phyloP scores from a whole-genome alignment of 2,888 invertebrate genomes.

The Agonopterix alstromeriana region DNA sequence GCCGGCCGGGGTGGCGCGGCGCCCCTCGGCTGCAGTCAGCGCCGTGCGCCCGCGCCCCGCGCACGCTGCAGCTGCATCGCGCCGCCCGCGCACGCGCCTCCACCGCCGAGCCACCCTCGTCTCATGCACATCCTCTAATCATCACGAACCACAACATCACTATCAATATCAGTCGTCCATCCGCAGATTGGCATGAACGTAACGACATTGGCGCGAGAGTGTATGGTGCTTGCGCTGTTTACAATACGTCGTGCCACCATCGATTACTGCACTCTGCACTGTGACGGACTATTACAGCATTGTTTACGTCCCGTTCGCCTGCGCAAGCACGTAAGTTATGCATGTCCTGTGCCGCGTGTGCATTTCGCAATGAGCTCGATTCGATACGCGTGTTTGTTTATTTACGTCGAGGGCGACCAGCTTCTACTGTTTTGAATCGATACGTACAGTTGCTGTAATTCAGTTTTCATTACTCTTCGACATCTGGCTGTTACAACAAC shows the following conservation, averaged over 20 bases:
- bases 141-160: not conserved
- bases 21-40: constrained; percentile 35
- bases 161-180: not conserved
- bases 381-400: constrained; percentile 50
- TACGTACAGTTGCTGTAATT: not conserved
- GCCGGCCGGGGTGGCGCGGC: constrained; percentile 14
- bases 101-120: constrained; percentile 6
- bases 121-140: not conserved
- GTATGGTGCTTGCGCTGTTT: not conserved
- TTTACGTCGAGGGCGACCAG: constrained; percentile 34
- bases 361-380: constrained; percentile 50
- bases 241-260: not conserved
- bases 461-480: not conserved
- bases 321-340: constrained; percentile 64
- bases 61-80: constrained; percentile 36
- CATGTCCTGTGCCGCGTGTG: constrained; percentile 48
- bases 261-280: constrained; percentile 25
- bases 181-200: not conserved
- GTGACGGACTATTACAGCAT: constrained; percentile 39
- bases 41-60: constrained; percentile 48
- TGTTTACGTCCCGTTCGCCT: constrained; percentile 47
- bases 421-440: constrained; percentile 10
- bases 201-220: not conserved
- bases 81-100: constrained; percentile 38
- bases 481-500: constrained; percentile 7